Evolutionary conservation across 2,113 vertebrate genomes (phyloP).

Genomic region (Asarcornis scutulata): DNA sequence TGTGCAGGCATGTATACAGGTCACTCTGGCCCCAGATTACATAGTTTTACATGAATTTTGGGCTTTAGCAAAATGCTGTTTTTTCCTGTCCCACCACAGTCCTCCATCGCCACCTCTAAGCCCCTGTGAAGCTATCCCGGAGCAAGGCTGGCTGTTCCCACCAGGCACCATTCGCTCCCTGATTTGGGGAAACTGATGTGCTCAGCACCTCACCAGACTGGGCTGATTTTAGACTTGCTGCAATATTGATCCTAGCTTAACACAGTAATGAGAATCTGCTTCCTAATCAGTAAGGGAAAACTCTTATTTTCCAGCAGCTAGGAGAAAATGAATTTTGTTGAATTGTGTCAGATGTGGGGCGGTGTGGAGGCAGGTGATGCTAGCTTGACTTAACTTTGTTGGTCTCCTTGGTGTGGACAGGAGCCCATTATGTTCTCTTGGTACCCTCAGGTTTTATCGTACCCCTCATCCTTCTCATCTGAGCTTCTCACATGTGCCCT

Average conservation of each 20-base stretch:
- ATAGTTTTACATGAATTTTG: not conserved
- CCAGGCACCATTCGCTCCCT: no score
- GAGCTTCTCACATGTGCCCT: rapidly evolving
- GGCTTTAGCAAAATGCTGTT: not conserved
- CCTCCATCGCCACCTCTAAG: not conserved
- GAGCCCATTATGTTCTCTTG: rapidly evolving
- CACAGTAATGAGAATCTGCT: slow-evolving; percentile 44
- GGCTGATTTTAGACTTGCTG: slow-evolving; percentile 27
- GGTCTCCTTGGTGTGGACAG: not conserved
- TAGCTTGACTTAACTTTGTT: not conserved
- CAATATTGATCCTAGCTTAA: slow-evolving; percentile 43
- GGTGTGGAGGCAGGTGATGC: not conserved
- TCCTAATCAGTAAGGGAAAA: slow-evolving; percentile 39
- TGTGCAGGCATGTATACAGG: no score
- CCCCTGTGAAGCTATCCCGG: not conserved
- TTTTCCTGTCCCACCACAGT: not conserved
- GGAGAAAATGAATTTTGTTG: not conserved
- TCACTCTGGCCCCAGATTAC: not conserved
- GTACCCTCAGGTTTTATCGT: not conserved
- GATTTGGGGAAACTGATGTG: not conserved
- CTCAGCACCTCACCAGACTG: not conserved
- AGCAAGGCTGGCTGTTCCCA: rapidly evolving
- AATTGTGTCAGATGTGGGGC: not conserved
- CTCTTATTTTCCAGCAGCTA: slow-evolving; percentile 46
- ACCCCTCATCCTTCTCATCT: not conserved